A percentile compares a stretch with the other conserved stretches of the same genome.
These are phyloP conservation scores for Pilophorus perplexus DNA, from an alignment of 2,888 invertebrate species.

Conservation along the genomic window DNA sequence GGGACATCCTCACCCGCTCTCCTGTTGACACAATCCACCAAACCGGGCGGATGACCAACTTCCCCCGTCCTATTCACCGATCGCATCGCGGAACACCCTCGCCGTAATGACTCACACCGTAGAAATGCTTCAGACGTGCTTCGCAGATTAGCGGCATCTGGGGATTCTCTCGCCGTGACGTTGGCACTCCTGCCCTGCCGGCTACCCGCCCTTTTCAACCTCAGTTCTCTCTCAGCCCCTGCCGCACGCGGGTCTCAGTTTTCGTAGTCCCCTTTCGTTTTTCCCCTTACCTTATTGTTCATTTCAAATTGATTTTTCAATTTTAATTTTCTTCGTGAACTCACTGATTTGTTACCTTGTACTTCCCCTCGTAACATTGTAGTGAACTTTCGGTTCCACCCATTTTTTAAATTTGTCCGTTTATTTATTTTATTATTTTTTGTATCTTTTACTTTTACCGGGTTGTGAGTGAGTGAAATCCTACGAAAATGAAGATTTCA, in stretches of 20 bases:
- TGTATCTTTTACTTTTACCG: neutral
- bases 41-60: too few species aligned
- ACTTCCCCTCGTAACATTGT: neutral
- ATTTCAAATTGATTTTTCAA: neutral
- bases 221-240: conserved; percentile 11
- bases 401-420: conserved; percentile 3
- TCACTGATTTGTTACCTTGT: too few species aligned
- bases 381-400: neutral
- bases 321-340: neutral
- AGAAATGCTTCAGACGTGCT: too few species aligned
- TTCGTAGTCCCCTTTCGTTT: neutral
- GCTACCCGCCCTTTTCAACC: conserved; percentile 16
- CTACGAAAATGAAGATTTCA: neutral
- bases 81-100: too few species aligned
- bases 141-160: neutral
- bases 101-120: too few species aligned
- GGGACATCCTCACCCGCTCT: too few species aligned
- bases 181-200: conserved; percentile 11
- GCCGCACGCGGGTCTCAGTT: neutral
- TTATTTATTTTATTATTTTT: neutral
- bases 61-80: too few species aligned
- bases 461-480: conserved; percentile 12
- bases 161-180: neutral
- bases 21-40: too few species aligned
- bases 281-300: neutral